phyloP scores from a whole-genome alignment of 53 echinoderm and acorn worm genomes.

The Actinopyga echinites region DNA sequence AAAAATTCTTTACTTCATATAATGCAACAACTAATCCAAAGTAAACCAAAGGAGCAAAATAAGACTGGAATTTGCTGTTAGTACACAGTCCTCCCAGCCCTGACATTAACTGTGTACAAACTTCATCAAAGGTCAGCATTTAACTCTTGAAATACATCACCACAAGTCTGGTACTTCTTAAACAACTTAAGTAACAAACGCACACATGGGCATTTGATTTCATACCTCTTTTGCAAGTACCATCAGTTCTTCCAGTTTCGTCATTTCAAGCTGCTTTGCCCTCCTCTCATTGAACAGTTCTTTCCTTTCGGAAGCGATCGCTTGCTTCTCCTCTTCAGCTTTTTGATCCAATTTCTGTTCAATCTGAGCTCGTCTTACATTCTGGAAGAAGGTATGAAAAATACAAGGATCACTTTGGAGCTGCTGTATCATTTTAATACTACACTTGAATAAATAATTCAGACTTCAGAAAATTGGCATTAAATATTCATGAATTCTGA shows the following conservation, averaged over 20 bases:
- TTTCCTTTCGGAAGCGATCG: conserved; percentile 64
- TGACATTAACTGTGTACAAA: no score
- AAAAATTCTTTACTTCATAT: no score
- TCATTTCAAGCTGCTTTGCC: conserved; percentile 75
- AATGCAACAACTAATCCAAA: no score
- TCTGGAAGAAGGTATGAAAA: conserved; percentile 33
- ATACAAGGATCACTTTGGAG: not conserved
- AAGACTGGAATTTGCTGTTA: no score
- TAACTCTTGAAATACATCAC: no score
- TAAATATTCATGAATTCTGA: not conserved
- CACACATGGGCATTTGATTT: no score
- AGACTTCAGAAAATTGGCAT: not conserved
- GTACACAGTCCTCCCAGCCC: no score
- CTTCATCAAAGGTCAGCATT: no score
- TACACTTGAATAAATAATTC: conserved; percentile 3
- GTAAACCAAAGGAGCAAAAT: no score
- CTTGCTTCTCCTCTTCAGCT: conserved; percentile 80
- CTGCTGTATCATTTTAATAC: not conserved
- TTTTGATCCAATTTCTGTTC: conserved; percentile 84
- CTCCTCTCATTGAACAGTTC: conserved; percentile 68
- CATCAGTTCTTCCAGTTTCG: conserved; percentile 73
- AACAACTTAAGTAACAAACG: no score
- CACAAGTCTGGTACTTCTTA: no score
- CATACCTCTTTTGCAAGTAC: conserved; percentile 87
- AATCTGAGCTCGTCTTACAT: conserved; percentile 67